Conservation (phyloP, 2,113 vertebrate species). For the Gasterosteus aculeatus region DNA sequence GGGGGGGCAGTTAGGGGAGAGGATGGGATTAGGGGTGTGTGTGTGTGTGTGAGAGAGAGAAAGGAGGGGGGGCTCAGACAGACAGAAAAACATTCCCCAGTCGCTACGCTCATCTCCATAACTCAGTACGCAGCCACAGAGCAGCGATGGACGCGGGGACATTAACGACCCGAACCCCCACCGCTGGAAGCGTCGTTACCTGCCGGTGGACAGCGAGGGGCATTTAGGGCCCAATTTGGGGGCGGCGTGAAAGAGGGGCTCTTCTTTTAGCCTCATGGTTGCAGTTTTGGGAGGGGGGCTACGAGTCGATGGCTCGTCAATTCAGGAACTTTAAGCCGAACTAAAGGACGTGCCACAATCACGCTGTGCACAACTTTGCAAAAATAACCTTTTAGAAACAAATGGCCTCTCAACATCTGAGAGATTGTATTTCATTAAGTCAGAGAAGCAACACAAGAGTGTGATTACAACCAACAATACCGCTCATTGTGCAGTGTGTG, state of each 20-base stretch:
- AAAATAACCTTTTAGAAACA: slow-evolving; percentile 65
- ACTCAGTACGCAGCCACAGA: slow-evolving; percentile 59
- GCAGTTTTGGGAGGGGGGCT: not conserved
- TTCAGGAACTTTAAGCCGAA: slow-evolving; percentile 24
- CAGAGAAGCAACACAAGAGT: slow-evolving; percentile 49
- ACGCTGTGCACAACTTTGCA: slow-evolving; percentile 30
- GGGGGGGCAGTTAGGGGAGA: not conserved
- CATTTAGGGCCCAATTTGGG: slow-evolving; percentile 31
- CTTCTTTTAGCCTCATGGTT: slow-evolving; percentile 5
- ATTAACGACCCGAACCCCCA: slow-evolving; percentile 48
- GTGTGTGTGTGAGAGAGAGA: not conserved
- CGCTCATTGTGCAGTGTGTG: slow-evolving; percentile 56
- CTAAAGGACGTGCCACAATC: slow-evolving; percentile 23
- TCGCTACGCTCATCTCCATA: slow-evolving; percentile 76
- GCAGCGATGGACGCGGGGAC: slow-evolving; percentile 42
- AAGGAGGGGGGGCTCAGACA: slow-evolving; percentile 57
- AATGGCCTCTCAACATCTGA: slow-evolving; percentile 56
- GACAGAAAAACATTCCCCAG: slow-evolving; percentile 81
- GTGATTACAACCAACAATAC: slow-evolving; percentile 71
- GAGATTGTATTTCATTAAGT: slow-evolving; percentile 61
- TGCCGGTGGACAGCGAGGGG: slow-evolving; percentile 46
- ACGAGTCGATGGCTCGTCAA: slow-evolving; percentile 50
- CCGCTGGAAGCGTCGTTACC: slow-evolving; percentile 31
- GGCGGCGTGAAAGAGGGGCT: slow-evolving; percentile 4
- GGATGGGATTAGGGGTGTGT: not conserved